Evolutionary conservation across 2,113 vertebrate genomes (phyloP).

Genomic region (Daphoenositta chrysoptera): DNA sequence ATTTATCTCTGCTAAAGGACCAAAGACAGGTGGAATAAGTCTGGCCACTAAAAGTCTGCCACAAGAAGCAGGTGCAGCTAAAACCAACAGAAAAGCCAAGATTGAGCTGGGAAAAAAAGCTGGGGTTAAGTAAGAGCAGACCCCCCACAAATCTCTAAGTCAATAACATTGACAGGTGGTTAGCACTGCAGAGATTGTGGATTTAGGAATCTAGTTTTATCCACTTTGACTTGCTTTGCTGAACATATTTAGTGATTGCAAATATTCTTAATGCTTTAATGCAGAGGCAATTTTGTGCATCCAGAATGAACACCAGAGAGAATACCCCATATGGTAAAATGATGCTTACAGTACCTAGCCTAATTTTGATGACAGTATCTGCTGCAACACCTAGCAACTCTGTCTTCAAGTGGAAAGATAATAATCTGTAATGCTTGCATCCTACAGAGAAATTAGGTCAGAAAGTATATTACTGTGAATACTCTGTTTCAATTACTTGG

Average conservation of each 20-base stretch:
- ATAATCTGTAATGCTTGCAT: neutral
- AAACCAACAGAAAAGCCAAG: neutral
- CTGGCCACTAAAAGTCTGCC: neutral
- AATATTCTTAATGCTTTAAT: neutral
- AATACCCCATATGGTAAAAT: neutral
- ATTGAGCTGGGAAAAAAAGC: fast-evolving
- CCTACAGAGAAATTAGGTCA: neutral
- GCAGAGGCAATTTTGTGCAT: neutral
- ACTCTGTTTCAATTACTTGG: neutral
- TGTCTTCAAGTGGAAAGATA: constrained; percentile 61
- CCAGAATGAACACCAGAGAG: neutral
- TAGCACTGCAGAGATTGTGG: neutral
- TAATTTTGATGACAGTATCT: constrained; percentile 73
- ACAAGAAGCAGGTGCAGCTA: neutral
- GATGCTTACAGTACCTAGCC: constrained; percentile 73
- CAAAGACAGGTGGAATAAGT: neutral
- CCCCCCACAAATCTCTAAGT: neutral
- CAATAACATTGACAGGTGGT: fast-evolving
- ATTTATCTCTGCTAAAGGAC: neutral
- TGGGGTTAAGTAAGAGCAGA: neutral
- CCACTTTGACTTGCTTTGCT: neutral
- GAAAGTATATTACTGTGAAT: neutral
- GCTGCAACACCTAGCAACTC: constrained; percentile 75
- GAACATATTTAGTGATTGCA: neutral
- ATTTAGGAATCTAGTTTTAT: neutral